Base-by-base conservation (phyloP, 2,797 vertebrate species). In the Strix occidentalis region DNA sequence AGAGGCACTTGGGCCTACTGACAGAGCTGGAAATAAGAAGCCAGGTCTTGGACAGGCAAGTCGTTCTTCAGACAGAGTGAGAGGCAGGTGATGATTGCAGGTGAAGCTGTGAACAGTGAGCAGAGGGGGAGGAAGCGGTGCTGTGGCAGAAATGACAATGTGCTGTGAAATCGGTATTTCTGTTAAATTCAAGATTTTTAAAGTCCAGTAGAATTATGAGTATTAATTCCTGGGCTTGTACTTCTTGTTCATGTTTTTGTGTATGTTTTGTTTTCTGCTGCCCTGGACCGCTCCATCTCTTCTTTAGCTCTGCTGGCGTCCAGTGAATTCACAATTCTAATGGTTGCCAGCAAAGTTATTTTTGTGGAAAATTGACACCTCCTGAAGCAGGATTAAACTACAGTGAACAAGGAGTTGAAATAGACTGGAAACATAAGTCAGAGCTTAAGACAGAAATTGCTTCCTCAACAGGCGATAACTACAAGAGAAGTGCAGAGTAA, bases 261-360 rank as follows among this genome's bases (percentile, higher is more conserved):
- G 17, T 46, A 37, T 28, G 24, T 45, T 64, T 83, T 82, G 54
- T 83, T 93, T 87, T 88, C 71, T 87, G 79, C 72, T 87, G 71
- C 70, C 70, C 43, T 94, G 41, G 70, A 81, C 64, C 9, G 1
- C 6, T 5, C 78, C 69, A 72, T 90, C 45, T 96, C 84, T 82
- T 81, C 78, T 93, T 87, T 65, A 82, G 79, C 84, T 95, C 83
- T 39, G 72, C 84, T 11, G 18, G 92, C 2, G 18, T 68, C 84
- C 94, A 96, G 93, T 96, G 95, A 97, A 90, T 88, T 94, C 87
- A 64, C 45, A 10, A 57, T 83, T 81, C 43, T 93, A 74, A 64
- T 71, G 82, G 77, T 70, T 96, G 94, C 95, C 96, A 91, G 76
- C 97, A 97, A 97, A 98, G 98, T 98, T 98, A 98, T 98, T 98